Percentiles rank a stretch among this genome's conserved stretches.
These are phyloP conservation scores for Neolamprologus kungweensis DNA, from an alignment of 2,113 vertebrate species.

Conservation along the genomic window DNA sequence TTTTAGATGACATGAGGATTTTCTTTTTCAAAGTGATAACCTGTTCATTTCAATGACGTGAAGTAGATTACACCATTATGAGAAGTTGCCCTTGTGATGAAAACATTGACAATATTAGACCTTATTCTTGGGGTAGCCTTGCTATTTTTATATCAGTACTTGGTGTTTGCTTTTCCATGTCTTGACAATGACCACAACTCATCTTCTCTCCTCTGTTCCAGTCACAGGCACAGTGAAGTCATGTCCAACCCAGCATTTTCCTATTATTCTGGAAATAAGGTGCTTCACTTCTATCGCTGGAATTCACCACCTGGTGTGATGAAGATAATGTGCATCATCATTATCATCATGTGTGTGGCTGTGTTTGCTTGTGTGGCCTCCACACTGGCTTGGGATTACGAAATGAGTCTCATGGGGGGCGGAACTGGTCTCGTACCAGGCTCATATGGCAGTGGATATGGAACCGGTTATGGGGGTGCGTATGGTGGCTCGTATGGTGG, in stretches of 20 bases:
- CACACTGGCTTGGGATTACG: conserved; percentile 83
- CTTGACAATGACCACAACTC: neutral
- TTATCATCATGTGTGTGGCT: conserved; percentile 82
- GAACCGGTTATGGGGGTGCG: conserved; percentile 13
- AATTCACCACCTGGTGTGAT: conserved; percentile 87
- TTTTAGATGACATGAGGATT: neutral
- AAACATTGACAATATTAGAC: neutral
- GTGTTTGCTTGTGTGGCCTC: conserved; percentile 89
- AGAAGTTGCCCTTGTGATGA: neutral
- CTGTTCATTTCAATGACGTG: neutral
- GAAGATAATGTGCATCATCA: conserved; percentile 81
- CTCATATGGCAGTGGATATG: neutral
- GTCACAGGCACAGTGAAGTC: conserved; percentile 71
- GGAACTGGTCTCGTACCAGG: conserved; percentile 23
- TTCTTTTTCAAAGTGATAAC: neutral
- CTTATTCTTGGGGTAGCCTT: neutral
- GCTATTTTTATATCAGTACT: neutral
- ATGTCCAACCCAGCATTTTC: conserved; percentile 74
- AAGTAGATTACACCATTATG: neutral
- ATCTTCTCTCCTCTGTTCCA: conserved; percentile 33
- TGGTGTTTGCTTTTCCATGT: neutral
- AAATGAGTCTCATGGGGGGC: conserved; percentile 68
- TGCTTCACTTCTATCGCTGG: conserved; percentile 83
- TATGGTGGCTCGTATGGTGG: neutral
- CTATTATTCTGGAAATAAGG: conserved; percentile 75